A percentile compares a stretch with the other conserved stretches of the same genome.
phyloP scores from a whole-genome alignment of 2,888 invertebrate genomes.

The Rosalia funebris region DNA sequence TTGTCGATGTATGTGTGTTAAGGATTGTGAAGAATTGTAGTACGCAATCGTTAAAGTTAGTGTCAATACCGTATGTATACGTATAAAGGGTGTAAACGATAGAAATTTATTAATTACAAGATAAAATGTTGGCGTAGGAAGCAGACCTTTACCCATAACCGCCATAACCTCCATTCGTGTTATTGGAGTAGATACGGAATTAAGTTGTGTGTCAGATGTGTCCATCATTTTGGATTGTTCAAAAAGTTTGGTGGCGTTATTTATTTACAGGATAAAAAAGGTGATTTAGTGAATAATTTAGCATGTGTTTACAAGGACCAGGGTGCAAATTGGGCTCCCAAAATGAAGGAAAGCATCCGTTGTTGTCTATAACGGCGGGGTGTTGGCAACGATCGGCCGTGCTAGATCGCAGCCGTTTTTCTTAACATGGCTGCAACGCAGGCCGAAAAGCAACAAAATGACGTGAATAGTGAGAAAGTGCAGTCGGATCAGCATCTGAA shows the following conservation, averaged over 20 bases:
- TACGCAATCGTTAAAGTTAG: conserved; percentile 25
- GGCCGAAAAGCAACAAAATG: conserved; percentile 85
- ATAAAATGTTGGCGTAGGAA: conserved; percentile 70
- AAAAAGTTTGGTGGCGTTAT: conserved; percentile 63
- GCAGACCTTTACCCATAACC: conserved; percentile 80
- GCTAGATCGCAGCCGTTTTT: conserved; percentile 64
- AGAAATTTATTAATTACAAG: conserved; percentile 49
- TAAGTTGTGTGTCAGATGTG: conserved; percentile 77
- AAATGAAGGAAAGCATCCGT: conserved; percentile 63
- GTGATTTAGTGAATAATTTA: conserved; percentile 60
- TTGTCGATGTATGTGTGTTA: conserved; percentile 9
- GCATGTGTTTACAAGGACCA: conserved; percentile 66
- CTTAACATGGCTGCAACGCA: conserved; percentile 86
- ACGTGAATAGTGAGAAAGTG: conserved; percentile 74
- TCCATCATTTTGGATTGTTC: conserved; percentile 65
- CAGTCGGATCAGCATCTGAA: conserved; percentile 74
- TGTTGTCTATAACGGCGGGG: conserved; percentile 67
- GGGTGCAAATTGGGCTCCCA: conserved; percentile 60
- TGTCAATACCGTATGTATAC: conserved; percentile 26
- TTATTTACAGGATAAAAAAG: conserved; percentile 60
- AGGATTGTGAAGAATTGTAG: not conserved
- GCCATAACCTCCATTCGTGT: conserved; percentile 82
- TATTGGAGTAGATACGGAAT: conserved; percentile 80
- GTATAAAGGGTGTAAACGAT: conserved; percentile 10
- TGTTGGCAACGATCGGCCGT: conserved; percentile 70